These are phyloP conservation scores for Falcunculus frontatus DNA, from an alignment of 2,113 vertebrate genomes.

Conservation along the genomic window DNA sequence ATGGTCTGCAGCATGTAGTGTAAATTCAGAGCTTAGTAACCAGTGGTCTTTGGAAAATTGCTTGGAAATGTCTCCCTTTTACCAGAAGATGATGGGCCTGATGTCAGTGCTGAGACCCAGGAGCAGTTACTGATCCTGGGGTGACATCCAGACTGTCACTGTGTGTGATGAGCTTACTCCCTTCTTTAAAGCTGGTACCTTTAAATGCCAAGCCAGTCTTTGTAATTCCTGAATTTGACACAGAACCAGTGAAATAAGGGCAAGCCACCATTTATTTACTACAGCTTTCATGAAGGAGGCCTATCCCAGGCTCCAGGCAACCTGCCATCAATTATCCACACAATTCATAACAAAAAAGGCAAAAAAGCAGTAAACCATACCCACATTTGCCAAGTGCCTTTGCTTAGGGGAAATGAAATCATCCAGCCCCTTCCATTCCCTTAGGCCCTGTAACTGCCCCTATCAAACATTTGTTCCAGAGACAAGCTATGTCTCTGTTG, in stretches of 20 bases:
- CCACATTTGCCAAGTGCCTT: neutral
- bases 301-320: neutral
- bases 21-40: neutral
- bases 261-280: neutral
- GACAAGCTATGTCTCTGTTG: neutral
- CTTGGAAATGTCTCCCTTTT: neutral
- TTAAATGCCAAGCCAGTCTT: neutral
- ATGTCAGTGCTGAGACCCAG: neutral
- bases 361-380: neutral
- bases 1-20: neutral
- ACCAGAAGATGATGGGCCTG: neutral
- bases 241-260: neutral
- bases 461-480: neutral
- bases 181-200: neutral
- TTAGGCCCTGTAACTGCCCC: neutral
- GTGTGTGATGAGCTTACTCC: neutral
- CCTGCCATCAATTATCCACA: slow-evolving; percentile 16
- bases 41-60: neutral
- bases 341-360: neutral
- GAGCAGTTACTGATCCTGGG: neutral
- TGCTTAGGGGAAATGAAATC: neutral
- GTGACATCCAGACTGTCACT: neutral
- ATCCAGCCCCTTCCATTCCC: neutral
- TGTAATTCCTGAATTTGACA: neutral
- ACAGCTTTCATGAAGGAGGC: neutral